Evolutionary conservation across 1,140 invertebrate species (phyloP), one percentile per base, ranked within the genome.

Genomic region (Pseudomyrmex flavicornis): DNA sequence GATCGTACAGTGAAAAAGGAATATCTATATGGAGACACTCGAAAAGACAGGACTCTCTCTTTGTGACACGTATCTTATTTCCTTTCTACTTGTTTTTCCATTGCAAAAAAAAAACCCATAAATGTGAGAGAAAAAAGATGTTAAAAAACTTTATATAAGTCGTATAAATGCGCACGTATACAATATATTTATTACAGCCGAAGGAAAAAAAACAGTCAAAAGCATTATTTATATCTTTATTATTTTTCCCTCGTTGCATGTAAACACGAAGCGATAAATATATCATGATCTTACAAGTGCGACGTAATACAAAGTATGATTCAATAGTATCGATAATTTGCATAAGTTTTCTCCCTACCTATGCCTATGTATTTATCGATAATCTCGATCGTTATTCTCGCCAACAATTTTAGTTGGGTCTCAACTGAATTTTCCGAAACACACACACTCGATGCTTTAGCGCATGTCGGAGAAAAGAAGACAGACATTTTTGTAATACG

Each of bases 311-410:
- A 79, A 74, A 63, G 82, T 83, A 84, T 80, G 20, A 73, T 82
- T 89, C 85, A 13, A 65, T 89, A 89, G 88, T 90, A 85, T 90
- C 88, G 89, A 68, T 88, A 89, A 72, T 84, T 84, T 56, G 74
- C 35, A 63, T 89, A 86, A 90, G 88, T 89, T 89, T 73, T 50
- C 58, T 84, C 35, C 7, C 35, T 35, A 35, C 5, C 17, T 17
- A 35, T 35, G 35, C 7, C 35, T 7, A 17, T 17, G 5, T 35
- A 35, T 35, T 35, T 35, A 35, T 35, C 26, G 26, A 35, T 7
- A 35, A 35, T 0, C 35, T 35, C 35, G 35, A 5, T 35, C 35
- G 35, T 35, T 35, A 35, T 35, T 35, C 35, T 35, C 35, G 35
- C 35, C 35, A 35, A 35, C 0, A 0, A 35, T 35, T 35, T 35